Base-by-base conservation (phyloP, 2,888 invertebrate species). In the Galerucella pusilla region DNA sequence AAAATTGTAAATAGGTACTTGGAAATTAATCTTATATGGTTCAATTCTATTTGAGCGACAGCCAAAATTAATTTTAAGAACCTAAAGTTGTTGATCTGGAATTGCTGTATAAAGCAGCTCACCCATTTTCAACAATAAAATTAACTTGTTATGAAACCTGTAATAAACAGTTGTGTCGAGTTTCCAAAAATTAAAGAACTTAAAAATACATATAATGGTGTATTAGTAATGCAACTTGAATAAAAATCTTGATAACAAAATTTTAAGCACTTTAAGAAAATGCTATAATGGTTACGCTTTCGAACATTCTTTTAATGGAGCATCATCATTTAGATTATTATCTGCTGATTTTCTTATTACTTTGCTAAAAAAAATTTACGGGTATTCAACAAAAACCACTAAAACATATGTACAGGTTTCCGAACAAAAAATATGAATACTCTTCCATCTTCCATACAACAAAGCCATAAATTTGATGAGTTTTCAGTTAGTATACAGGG, bases 271-370 rank as follows among this genome's bases (percentile, higher is more conserved):
- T 42, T 42, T 42, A 42, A 7, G 35, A 42, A 42, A 42, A 42
- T 42, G 35, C 35, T 42, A 42, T 7, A 52, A n/a, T 14, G 11
- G 20, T 60, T 20, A 60, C 60, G 60, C 60, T 60, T 28, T 60
- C 28, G 60, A 42, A 9, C 25, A 28, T 10, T 60, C 60, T 60
- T 60, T 60, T 60, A 60, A n/a, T 52, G 52, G n/a, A n/a, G 52
- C 52, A n/a, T 52, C n/a, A n/a, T 7, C 52, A 52, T 52, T 52
- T 6, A 52, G 52, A 52, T 52, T 52, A n/a, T 52, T 52, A 52
- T 52, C 52, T 52, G 5, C 12, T 52, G 6, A 7, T 7, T 52
- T 52, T n/a, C n/a, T 52, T 12, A 52, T 52, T 52, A 52, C 6
- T 49, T 14, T 49, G 49, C 49, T 49, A 6, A 42, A 49, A 49